These are phyloP conservation scores for Gallinago paraguaiae DNA, from an alignment of 2,113 vertebrate species.

Conservation along the genomic window DNA sequence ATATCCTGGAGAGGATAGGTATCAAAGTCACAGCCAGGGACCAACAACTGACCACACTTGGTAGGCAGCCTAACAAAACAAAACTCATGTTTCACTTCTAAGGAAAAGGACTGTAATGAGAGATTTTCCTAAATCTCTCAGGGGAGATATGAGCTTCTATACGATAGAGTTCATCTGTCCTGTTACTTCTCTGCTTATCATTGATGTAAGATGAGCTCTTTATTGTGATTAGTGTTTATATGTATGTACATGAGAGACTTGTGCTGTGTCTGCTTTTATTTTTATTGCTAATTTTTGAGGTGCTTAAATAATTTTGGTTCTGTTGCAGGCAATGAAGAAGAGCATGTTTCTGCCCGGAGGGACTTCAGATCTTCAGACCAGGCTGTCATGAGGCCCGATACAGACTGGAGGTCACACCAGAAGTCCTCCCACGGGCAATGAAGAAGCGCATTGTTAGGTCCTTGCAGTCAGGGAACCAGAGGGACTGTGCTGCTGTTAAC, in stretches of 20 bases:
- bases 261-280: neutral
- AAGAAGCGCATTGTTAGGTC: neutral
- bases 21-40: neutral
- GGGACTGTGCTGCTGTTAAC: neutral
- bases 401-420: neutral
- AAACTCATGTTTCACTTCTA: neutral
- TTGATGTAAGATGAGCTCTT: rapidly evolving
- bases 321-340: neutral
- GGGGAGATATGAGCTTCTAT: neutral
- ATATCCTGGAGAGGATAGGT: neutral
- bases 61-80: neutral
- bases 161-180: neutral
- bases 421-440: too few species aligned
- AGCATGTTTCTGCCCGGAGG: neutral
- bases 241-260: rapidly evolving
- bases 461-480: neutral
- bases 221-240: neutral
- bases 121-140: neutral
- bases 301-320: neutral
- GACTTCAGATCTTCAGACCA: neutral
- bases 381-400: neutral
- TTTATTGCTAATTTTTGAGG: neutral
- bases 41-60: neutral
- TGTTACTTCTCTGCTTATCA: neutral
- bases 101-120: neutral